Conservation (phyloP, 2,888 invertebrate species). For the Melanophora roralis region DNA sequence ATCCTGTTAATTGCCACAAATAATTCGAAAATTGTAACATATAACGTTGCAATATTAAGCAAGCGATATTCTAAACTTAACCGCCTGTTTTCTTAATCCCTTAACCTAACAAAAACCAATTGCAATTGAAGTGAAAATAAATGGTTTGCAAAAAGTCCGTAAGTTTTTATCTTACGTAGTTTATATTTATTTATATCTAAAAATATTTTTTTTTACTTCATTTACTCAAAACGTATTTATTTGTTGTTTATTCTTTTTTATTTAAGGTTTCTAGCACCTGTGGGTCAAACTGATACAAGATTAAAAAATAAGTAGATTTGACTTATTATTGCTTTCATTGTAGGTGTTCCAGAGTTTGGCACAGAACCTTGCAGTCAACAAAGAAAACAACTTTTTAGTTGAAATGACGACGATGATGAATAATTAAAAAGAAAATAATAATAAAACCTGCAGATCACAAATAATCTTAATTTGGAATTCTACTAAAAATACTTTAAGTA, state of each 20-base stretch:
- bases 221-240: slow-evolving; percentile 40
- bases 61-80: too few relatives aligned
- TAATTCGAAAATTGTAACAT: too few relatives aligned
- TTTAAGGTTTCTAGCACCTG: slow-evolving; percentile 28
- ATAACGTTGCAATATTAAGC: too few relatives aligned
- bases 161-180: background rate
- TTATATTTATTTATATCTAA: too few relatives aligned
- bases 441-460: slow-evolving; percentile 29
- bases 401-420: background rate
- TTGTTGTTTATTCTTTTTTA: slow-evolving; percentile 8
- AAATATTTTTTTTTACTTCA: background rate
- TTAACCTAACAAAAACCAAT: too few relatives aligned
- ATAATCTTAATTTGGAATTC: slow-evolving; percentile 22
- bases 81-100: too few relatives aligned
- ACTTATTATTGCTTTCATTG: slow-evolving; percentile 60
- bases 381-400: slow-evolving; percentile 31
- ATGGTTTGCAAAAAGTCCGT: background rate
- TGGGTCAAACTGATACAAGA: slow-evolving; percentile 53
- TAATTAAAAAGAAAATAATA: slow-evolving; percentile 18
- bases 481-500: slow-evolving; percentile 25
- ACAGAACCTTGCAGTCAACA: background rate
- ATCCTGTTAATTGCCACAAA: too few relatives aligned
- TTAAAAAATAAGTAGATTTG: slow-evolving; percentile 54
- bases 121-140: background rate
- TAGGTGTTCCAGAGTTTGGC: slow-evolving; percentile 53